Evolutionary conservation across 2,888 invertebrate genomes (phyloP), one percentile per base, ranked within the genome.

Genomic region (Cerastis leucographa): DNA sequence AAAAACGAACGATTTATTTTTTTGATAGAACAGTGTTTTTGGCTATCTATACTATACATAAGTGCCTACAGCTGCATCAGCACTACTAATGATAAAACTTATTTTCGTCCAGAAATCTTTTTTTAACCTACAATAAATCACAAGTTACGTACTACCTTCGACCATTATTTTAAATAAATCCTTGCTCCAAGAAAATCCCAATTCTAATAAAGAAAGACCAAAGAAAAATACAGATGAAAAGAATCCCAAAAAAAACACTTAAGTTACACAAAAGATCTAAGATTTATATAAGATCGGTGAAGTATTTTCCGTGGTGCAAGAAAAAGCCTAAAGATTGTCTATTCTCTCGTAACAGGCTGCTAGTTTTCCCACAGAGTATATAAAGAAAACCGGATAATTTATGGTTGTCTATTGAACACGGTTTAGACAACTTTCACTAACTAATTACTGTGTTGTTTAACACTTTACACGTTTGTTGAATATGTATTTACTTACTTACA

Each of bases 341-440:
- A 42, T 70, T 75, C 35, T 70, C 56, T 61, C 42, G 25, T 76
- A 69, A 81, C 64, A 22, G 40, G 2, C 59, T 71, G 67, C 22
- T 29, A 56, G 25, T 54, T 78, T 81, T 81, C 83, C 51, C 83
- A 83, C 81, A 82, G 42, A 54, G 19, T 49, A 14, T 19, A 66
- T 22, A 69, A 74, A 83, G 78, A 81, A 78, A 83, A 68, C 68
- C 61, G 71, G 71, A 76, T 81, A 56, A 72, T 65, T 54, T 51
- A 71, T 64, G n/a, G 9, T 11, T 59, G 14, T 62, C 54, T 71
- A 49, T 61, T 61, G 51, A 67, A 72, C 25, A n/a, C 22, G 22
- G 64, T 68, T 54, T 54, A 54, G 0, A 0, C 17, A 42, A 54
- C 83, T 81, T 82, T 82, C 78, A 56, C 67, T 46, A n/a, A 54